A percentile compares a stretch with the other conserved stretches of the same genome.
These are phyloP conservation scores for Brachionus rotundiformis DNA, from an alignment of 1,140 invertebrate species.

Conservation along the genomic window DNA sequence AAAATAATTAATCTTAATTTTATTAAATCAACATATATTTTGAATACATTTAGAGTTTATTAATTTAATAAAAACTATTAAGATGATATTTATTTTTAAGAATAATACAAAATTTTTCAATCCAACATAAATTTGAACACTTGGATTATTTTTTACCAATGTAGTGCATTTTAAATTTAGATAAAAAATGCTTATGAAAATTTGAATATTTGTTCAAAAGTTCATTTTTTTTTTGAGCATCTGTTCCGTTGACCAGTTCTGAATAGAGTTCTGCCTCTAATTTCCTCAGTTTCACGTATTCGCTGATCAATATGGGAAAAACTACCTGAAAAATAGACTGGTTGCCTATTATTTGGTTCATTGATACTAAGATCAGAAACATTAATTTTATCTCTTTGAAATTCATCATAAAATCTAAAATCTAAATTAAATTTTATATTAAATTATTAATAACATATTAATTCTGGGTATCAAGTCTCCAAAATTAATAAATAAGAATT, in stretches of 20 bases:
- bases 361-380: neutral
- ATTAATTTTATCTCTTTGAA: neutral
- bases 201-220: neutral
- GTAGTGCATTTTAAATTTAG: neutral
- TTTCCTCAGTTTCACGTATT: constrained; percentile 9
- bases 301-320: constrained; percentile 19
- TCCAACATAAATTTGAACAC: no score
- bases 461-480: no score
- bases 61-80: no score
- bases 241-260: neutral
- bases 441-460: no score
- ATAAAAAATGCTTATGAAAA: constrained; percentile 13
- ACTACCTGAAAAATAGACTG: neutral
- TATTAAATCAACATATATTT: neutral
- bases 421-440: no score
- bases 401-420: no score
- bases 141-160: constrained; percentile 35
- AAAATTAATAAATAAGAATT: no score
- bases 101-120: neutral
- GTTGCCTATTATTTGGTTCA: neutral
- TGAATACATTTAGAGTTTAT: neutral
- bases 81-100: neutral
- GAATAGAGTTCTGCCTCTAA: neutral
- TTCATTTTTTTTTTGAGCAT: neutral
- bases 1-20: neutral